Base-by-base conservation (phyloP, 2,113 vertebrate species). In the Melanocharis versteri region DNA sequence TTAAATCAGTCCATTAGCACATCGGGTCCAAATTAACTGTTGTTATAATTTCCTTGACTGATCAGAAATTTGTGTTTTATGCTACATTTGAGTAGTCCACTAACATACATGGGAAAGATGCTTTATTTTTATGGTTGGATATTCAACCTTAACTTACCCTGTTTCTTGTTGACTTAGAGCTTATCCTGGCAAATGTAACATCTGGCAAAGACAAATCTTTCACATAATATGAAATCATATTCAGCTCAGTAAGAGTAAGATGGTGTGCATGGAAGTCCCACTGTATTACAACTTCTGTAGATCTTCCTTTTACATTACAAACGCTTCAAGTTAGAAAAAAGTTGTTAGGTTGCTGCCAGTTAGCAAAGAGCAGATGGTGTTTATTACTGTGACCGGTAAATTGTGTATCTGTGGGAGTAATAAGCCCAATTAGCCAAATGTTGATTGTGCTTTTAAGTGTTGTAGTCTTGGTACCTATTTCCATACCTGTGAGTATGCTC, bases 291-390 rank as follows among this genome's bases (percentile, higher is more conserved):
- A 1, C 18, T 62, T 65, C 50, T 73, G 88, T 33, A 80, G n/a
- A 23, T 70, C 40, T 47, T 93, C 28, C 24, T 92, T 83, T 72
- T 61, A 65, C 15, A 3, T 77, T 83, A 14, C 35, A 77, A 58
- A 80, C 42, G 83, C 58, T 57, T 69, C 10, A 77, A 83, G 27
- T 78, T 66, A 73, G 66, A 57, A 66, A 28, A 61, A 62, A 73
- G 71, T 90, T 86, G 23, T 39, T 90, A 86, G 45, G 42, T 92
- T 95, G 68, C 53, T 93, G 58, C 88, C 75, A 66, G 76, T 90
- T 93, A 86, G 86, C 62, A 88, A 93, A 92, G 76, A 95, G 50
- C 95, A 97, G 94, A 93, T 97, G 95, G 90, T 97, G 80, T 89
- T 95, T 95, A 78, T 95, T 94, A 58, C 71, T 90, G 75, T 94